Percentiles rank a stretch among this genome's conserved stretches.
phyloP scores from a whole-genome alignment of 2,797 vertebrate species.

The Ispidina picta region DNA sequence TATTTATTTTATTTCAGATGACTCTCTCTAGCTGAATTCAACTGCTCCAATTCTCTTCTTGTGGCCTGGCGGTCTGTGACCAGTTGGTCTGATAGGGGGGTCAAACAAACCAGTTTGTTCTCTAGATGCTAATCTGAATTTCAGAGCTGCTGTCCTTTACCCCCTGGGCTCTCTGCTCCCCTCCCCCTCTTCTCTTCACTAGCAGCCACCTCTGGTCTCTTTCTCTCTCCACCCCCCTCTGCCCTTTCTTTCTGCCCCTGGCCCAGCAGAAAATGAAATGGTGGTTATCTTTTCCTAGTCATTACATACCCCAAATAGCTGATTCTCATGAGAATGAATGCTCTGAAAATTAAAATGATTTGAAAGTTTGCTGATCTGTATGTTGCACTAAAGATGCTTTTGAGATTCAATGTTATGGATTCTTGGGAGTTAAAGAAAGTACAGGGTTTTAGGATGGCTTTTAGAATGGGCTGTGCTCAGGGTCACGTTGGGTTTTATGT shows the following conservation, averaged over 20 bases:
- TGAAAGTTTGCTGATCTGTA: background rate
- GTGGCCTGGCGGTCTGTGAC: background rate
- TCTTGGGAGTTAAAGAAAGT: background rate
- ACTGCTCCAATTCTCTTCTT: background rate
- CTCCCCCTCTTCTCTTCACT: background rate
- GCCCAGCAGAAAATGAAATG: background rate
- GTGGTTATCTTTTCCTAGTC: constrained; percentile 54
- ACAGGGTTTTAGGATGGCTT: background rate
- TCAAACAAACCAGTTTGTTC: constrained; percentile 69
- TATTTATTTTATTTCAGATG: background rate
- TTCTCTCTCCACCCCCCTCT: background rate
- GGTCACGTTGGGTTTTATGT: background rate
- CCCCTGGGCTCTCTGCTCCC: background rate
- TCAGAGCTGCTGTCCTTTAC: constrained; percentile 57
- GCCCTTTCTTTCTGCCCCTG: constrained; percentile 52
- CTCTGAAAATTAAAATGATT: background rate
- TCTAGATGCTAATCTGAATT: constrained; percentile 74
- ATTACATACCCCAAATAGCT: background rate
- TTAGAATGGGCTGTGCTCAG: background rate
- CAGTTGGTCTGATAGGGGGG: background rate
- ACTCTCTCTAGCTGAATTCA: background rate
- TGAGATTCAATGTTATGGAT: background rate
- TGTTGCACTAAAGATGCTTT: background rate
- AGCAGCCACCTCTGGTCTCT: background rate
- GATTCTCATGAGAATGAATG: background rate